Evolutionary conservation across 2,113 vertebrate species (phyloP).

Genomic region (Hemichromis elongatus): DNA sequence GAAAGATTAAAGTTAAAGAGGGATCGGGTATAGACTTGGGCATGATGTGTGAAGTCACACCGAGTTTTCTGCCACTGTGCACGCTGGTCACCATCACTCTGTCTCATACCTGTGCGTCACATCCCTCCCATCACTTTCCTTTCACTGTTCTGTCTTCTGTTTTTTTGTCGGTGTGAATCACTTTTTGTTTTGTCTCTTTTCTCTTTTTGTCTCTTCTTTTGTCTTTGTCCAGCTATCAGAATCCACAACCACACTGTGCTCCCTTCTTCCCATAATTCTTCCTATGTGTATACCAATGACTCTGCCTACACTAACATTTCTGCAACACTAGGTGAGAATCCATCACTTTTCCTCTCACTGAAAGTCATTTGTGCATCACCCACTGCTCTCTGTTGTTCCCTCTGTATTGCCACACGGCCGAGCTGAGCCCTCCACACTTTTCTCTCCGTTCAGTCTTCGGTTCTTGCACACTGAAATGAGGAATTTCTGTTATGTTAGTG

Average conservation of each 20-base stretch:
- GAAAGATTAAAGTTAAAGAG: conserved; percentile 22
- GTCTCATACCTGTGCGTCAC: conserved; percentile 64
- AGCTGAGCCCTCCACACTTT: background rate
- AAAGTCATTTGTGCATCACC: conserved; percentile 27
- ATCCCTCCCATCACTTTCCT: conserved; percentile 50
- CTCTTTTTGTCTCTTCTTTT: too few relatives aligned
- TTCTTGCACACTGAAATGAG: background rate
- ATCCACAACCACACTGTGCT: conserved; percentile 97
- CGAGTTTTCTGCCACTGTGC: background rate
- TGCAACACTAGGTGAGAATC: conserved; percentile 94
- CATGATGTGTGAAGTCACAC: conserved; percentile 43
- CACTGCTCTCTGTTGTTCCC: background rate
- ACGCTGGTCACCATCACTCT: conserved; percentile 53
- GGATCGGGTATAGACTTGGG: conserved; percentile 67
- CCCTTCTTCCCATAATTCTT: conserved; percentile 87
- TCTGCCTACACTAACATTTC: conserved; percentile 98
- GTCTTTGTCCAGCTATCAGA: conserved; percentile 83
- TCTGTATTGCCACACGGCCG: background rate
- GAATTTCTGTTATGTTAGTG: background rate
- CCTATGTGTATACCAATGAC: conserved; percentile 96
- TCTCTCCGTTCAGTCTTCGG: background rate
- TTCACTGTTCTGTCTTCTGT: conserved; percentile 52
- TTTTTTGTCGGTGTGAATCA: conserved; percentile 65
- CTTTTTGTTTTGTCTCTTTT: conserved; percentile 46
- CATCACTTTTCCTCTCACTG: conserved; percentile 9